A percentile compares a stretch with the other conserved stretches of the same genome.
These are phyloP conservation scores for Ancistrus triradiatus DNA, from an alignment of 2,113 vertebrate genomes.

Conservation along the genomic window DNA sequence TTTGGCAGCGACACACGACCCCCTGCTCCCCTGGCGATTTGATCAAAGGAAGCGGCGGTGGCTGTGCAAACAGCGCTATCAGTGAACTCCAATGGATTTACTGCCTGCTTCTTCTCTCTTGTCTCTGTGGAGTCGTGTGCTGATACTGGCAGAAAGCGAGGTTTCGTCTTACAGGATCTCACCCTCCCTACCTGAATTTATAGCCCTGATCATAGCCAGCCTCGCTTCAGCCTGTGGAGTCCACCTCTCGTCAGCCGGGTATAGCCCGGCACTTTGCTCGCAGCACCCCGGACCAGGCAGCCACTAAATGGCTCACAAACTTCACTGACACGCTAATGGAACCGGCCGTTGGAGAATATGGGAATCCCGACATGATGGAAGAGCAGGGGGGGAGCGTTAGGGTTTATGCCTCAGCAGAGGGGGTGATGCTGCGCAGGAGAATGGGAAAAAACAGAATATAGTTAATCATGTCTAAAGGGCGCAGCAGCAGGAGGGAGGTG, in stretches of 20 bases:
- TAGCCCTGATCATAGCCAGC: slow-evolving; percentile 51
- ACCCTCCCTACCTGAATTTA: slow-evolving; percentile 68
- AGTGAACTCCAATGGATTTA: slow-evolving; percentile 75
- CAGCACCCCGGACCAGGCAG: slow-evolving; percentile 14
- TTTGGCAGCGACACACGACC: slow-evolving; percentile 77
- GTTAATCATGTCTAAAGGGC: slow-evolving; percentile 48
- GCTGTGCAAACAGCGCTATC: slow-evolving; percentile 76
- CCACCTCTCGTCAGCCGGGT: slow-evolving; percentile 19
- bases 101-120: slow-evolving; percentile 76
- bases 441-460: slow-evolving; percentile 42
- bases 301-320: slow-evolving; percentile 33
- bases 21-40: slow-evolving; percentile 69
- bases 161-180: slow-evolving; percentile 71
- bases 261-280: slow-evolving; percentile 18
- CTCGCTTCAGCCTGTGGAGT: slow-evolving; percentile 13
- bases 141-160: slow-evolving; percentile 63
- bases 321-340: background rate
- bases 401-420: slow-evolving; percentile 26
- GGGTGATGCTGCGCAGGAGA: slow-evolving; percentile 53
- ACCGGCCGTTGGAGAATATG: background rate
- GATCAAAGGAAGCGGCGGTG: slow-evolving; percentile 76
- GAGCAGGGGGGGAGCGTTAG: too few species aligned
- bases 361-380: slow-evolving; percentile 2
- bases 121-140: slow-evolving; percentile 67
- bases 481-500: slow-evolving; percentile 35